Evolutionary conservation across 2,797 vertebrate species (phyloP), one percentile per base, ranked within the genome.

Genomic region (Urocyon cinereoargenteus): DNA sequence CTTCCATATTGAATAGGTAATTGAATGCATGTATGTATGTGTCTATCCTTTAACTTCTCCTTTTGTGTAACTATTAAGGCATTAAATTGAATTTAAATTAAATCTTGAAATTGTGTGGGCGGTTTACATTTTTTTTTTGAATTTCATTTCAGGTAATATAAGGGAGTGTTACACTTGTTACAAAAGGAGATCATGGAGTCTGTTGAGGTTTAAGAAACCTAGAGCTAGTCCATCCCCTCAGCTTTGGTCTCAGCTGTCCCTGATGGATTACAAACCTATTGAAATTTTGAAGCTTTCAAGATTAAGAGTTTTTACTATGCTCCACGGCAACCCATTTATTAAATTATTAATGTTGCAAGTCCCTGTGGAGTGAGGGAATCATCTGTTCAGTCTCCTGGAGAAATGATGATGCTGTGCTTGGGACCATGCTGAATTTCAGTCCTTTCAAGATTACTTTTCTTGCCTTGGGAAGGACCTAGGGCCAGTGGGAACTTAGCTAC

Each of bases 231-330:
- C 45, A 51, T 55, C 66, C 40, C 31, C 61, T 70, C 34, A 9
- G 28, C 85, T 86, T 81, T 86, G 73, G 62, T 61, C 85, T 94
- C 84, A 36, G 79, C 19, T 68, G 51, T 62, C 64, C 88, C n/a
- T 1, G 10, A 19, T 26, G 82, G 66, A 62, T n/a, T n/a, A 53
- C 45, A 77, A 83, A 57, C 16, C 59, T 77, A 55, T n/a, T 0
- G 1, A 61, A 53, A 57, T 57, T 40, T 77, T 81, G 61, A 40
- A 68, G 19, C 68, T 94, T 89, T 90, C 64, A 49, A 70, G 85
- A 82, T 15, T 3, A 34, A 75, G 81, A 70, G 73, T 55, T 75
- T 81, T 70, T 64, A 70, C 59, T 57, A 28, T 19, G 31, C 51
- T 36, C 75, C 53, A 51, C 1, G 6, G 51, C 81, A 82, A 82